phyloP scores from a whole-genome alignment of 2,888 invertebrate genomes.

The Parnassius glacialis region DNA sequence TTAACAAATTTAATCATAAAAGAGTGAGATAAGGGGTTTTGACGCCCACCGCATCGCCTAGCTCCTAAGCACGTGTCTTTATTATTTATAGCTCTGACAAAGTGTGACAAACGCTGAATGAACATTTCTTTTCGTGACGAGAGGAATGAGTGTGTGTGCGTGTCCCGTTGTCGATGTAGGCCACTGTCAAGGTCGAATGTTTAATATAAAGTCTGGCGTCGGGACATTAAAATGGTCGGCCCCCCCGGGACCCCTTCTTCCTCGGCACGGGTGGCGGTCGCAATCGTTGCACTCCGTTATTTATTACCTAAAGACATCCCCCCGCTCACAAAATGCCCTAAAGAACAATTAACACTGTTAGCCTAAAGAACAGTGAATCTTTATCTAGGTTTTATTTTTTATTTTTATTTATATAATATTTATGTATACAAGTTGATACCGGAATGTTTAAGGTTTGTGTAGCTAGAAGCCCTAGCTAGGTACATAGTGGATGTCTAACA shows the following conservation, averaged over 20 bases:
- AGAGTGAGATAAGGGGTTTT: constrained; percentile 29
- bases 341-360: constrained; percentile 16
- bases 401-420: too few species aligned
- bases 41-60: constrained; percentile 28
- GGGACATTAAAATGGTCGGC: constrained; percentile 79
- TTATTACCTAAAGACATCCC: constrained; percentile 76
- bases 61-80: constrained; percentile 62
- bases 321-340: constrained; percentile 30
- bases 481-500: neutral
- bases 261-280: constrained; percentile 65
- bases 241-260: constrained; percentile 70
- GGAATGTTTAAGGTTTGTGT: too few species aligned
- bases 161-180: constrained; percentile 78
- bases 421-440: too few species aligned
- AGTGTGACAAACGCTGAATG: constrained; percentile 72
- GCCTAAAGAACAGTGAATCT: too few species aligned
- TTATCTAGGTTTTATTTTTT: too few species aligned
- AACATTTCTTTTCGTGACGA: constrained; percentile 77
- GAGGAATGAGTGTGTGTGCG: constrained; percentile 69
- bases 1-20: neutral
- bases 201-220: constrained; percentile 81
- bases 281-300: constrained; percentile 80
- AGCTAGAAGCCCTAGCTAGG: constrained; percentile 30
- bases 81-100: constrained; percentile 69
- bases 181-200: constrained; percentile 81